Evolutionary conservation across 2,797 vertebrate genomes (phyloP).

Genomic region (Alexandromys oeconomus): DNA sequence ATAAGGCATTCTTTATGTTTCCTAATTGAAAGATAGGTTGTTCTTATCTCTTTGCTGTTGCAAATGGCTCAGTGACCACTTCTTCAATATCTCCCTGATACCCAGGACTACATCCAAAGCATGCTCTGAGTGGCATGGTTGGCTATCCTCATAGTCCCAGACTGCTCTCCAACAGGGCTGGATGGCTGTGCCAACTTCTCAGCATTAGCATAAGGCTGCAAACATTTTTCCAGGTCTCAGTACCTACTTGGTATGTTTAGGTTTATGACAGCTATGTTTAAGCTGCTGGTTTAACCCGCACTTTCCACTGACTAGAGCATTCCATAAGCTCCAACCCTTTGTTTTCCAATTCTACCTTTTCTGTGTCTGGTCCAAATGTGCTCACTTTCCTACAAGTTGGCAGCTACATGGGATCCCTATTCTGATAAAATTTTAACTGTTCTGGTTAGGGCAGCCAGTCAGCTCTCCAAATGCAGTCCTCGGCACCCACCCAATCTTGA

Average conservation of each 20-base stretch:
- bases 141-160: background rate
- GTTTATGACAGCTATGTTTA: background rate
- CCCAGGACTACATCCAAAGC: background rate
- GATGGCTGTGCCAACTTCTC: slow-evolving; percentile 9
- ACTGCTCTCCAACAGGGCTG: background rate
- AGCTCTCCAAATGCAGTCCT: background rate
- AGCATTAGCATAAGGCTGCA: background rate
- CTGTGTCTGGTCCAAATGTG: background rate
- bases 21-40: background rate
- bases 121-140: background rate
- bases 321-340: background rate
- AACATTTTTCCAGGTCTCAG: background rate
- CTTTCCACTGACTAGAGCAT: background rate
- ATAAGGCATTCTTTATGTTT: background rate
- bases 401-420: background rate
- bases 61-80: background rate
- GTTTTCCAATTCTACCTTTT: slow-evolving; percentile 1
- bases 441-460: background rate
- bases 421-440: background rate
- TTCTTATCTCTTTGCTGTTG: background rate
- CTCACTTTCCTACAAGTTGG: background rate
- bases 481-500: background rate
- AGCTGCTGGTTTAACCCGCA: slow-evolving; percentile 3
- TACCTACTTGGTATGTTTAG: background rate
- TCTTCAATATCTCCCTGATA: background rate